Evolutionary conservation across 2,888 invertebrate genomes (phyloP).

Genomic region (Folsomia candida): DNA sequence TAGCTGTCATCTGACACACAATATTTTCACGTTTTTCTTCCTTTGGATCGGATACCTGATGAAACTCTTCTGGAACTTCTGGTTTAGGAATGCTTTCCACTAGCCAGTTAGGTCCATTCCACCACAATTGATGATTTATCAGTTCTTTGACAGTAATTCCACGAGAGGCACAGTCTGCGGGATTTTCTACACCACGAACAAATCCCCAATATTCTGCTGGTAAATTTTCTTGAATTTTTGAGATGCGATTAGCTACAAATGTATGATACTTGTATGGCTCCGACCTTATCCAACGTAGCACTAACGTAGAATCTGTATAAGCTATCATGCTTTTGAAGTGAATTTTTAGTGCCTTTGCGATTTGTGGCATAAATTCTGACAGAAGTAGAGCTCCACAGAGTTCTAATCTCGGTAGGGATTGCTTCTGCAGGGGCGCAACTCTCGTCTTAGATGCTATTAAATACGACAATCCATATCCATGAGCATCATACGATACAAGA

Average conservation of each 20-base stretch:
- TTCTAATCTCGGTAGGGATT: slow-evolving; percentile 51
- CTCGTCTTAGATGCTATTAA: slow-evolving; percentile 45
- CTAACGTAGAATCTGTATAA: slow-evolving; percentile 51
- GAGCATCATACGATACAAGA: slow-evolving; percentile 18
- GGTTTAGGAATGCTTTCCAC: too few relatives aligned
- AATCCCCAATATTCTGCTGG: slow-evolving; percentile 45
- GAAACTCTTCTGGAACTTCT: too few relatives aligned
- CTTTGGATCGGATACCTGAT: too few relatives aligned
- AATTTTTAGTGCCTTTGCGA: slow-evolving; percentile 2
- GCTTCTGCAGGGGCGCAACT: slow-evolving; percentile 46
- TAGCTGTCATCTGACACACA: too few relatives aligned
- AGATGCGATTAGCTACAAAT: slow-evolving; percentile 49
- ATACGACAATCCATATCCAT: slow-evolving; percentile 4
- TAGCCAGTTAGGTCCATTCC: slow-evolving; percentile 3
- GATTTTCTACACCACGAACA: slow-evolving; percentile 49
- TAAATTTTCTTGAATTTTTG: slow-evolving; percentile 39
- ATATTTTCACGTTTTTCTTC: too few relatives aligned
- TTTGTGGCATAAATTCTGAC: slow-evolving; percentile 38
- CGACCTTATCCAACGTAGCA: slow-evolving; percentile 49
- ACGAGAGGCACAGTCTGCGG: slow-evolving; percentile 50
- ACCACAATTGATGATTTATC: not conserved
- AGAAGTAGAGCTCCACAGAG: slow-evolving; percentile 51
- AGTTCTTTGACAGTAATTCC: slow-evolving; percentile 18
- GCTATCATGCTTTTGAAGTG: slow-evolving; percentile 19
- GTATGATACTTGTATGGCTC: slow-evolving; percentile 44